Conservation (phyloP, 2,888 invertebrate species). For the Nycteola revayana region DNA sequence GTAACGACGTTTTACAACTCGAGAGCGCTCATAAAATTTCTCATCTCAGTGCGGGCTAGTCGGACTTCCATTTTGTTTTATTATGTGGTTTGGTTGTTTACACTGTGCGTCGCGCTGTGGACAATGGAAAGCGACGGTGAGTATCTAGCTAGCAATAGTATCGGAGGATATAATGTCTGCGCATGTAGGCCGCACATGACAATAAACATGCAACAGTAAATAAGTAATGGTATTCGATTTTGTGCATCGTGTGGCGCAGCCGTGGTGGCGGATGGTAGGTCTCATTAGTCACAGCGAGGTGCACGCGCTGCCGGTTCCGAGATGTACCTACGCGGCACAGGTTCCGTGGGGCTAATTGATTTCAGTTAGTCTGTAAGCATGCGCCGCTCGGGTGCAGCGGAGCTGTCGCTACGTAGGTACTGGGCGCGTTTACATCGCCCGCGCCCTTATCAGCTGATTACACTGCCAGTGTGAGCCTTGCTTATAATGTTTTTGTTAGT, state of each 20-base stretch:
- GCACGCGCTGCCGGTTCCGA: slow-evolving; percentile 28
- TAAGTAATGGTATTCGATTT: slow-evolving; percentile 74
- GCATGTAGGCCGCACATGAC: slow-evolving; percentile 73
- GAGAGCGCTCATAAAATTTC: slow-evolving; percentile 70
- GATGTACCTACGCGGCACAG: slow-evolving; percentile 25
- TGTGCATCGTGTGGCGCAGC: slow-evolving; percentile 71
- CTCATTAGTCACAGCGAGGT: slow-evolving; percentile 41
- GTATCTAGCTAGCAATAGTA: slow-evolving; percentile 48
- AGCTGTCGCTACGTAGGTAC: slow-evolving; percentile 38
- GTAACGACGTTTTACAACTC: slow-evolving; percentile 81
- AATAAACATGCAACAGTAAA: slow-evolving; percentile 73
- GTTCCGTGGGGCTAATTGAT: slow-evolving; percentile 57
- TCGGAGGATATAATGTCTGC: slow-evolving; percentile 53
- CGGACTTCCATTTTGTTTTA: slow-evolving; percentile 81
- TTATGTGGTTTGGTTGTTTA: slow-evolving; percentile 77
- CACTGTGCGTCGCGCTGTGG: slow-evolving; percentile 62
- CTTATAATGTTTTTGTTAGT: slow-evolving; percentile 48
- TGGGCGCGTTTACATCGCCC: slow-evolving; percentile 47
- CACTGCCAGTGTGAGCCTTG: slow-evolving; percentile 40
- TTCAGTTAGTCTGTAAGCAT: slow-evolving; percentile 63
- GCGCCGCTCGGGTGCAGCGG: slow-evolving; percentile 56
- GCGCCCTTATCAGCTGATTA: slow-evolving; percentile 76
- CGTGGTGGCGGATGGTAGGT: slow-evolving; percentile 43
- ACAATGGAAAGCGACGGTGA: slow-evolving; percentile 78
- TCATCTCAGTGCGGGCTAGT: slow-evolving; percentile 70